phyloP scores from a whole-genome alignment of 2,888 invertebrate genomes.

The Stenoptilia bipunctidactyla region DNA sequence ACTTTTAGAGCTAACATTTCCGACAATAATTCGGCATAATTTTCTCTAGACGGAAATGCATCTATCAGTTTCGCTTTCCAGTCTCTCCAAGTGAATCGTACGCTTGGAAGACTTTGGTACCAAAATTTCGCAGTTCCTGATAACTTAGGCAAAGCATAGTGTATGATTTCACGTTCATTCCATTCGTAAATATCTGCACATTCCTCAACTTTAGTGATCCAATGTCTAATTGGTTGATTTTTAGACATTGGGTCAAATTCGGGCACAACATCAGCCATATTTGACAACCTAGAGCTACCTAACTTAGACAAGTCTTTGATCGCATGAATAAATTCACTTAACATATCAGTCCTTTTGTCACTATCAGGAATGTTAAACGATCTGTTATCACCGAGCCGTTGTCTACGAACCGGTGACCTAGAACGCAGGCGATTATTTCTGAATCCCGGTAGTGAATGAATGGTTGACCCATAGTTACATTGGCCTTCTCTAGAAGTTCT shows the following conservation, averaged over 20 bases:
- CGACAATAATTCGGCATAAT: slow-evolving; percentile 14
- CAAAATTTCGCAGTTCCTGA: slow-evolving; percentile 13
- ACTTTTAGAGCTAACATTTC: slow-evolving; percentile 11
- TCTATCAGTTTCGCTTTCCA: slow-evolving; percentile 14
- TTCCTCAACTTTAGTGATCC: slow-evolving; percentile 12
- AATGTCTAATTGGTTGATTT: slow-evolving; percentile 8
- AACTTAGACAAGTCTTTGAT: not conserved
- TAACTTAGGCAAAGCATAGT: slow-evolving; percentile 12
- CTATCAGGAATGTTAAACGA: no score
- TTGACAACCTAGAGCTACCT: not conserved
- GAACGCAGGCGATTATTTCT: no score
- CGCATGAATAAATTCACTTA: not conserved
- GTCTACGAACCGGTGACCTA: no score
- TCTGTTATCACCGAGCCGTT: no score
- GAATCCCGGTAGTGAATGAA: no score
- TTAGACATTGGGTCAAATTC: slow-evolving; percentile 13
- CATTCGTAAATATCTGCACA: slow-evolving; percentile 8
- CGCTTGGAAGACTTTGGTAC: slow-evolving; percentile 13
- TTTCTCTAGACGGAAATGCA: slow-evolving; percentile 12
- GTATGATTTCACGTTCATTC: slow-evolving; percentile 9
- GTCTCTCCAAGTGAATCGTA: slow-evolving; percentile 10
- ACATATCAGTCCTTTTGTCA: not conserved
- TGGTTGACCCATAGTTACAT: no score
- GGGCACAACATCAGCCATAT: slow-evolving; percentile 9
- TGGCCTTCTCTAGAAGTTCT: no score